Percentiles rank a stretch among this genome's conserved stretches.
Evolutionary conservation across 2,888 invertebrate species (phyloP).

Genomic region (Podotricha telesiphe): DNA sequence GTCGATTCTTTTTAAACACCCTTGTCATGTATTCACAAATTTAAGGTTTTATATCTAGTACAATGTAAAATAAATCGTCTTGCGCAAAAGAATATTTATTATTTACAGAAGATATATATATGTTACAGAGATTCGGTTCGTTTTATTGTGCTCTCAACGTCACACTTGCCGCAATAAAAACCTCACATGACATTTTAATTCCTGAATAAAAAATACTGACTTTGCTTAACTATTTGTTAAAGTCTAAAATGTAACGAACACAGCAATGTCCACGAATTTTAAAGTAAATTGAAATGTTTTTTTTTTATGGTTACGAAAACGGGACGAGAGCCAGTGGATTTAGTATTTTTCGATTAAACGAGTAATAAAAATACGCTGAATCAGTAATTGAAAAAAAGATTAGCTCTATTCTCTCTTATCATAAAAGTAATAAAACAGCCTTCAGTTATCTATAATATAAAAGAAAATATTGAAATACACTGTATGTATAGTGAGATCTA

Average conservation of each 20-base stretch:
- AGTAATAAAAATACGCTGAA: slow-evolving; percentile 19
- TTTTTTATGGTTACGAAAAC: slow-evolving; percentile 10
- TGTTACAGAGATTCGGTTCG: background rate
- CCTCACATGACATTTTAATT: slow-evolving; percentile 36
- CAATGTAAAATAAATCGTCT: background rate
- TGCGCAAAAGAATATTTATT: slow-evolving; percentile 8
- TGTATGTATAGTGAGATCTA: background rate
- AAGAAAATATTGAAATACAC: background rate
- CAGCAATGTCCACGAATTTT: slow-evolving; percentile 29
- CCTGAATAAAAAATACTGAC: slow-evolving; percentile 26
- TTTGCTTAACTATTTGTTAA: slow-evolving; percentile 32
- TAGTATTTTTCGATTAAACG: slow-evolving; percentile 4
- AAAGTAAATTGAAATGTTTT: slow-evolving; percentile 35
- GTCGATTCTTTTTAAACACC: background rate
- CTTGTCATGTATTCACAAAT: background rate
- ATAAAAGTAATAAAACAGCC: slow-evolving; percentile 16
- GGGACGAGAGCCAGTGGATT: slow-evolving; percentile 15
- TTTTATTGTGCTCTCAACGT: slow-evolving; percentile 27
- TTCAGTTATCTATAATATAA: background rate
- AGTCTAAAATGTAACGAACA: slow-evolving; percentile 33
- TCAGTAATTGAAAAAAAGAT: slow-evolving; percentile 24
- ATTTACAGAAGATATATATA: background rate
- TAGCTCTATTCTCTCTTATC: background rate
- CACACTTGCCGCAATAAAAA: slow-evolving; percentile 27
- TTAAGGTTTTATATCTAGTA: background rate